phyloP scores from a whole-genome alignment of 2,888 invertebrate genomes.

The Diarsia rubi region DNA sequence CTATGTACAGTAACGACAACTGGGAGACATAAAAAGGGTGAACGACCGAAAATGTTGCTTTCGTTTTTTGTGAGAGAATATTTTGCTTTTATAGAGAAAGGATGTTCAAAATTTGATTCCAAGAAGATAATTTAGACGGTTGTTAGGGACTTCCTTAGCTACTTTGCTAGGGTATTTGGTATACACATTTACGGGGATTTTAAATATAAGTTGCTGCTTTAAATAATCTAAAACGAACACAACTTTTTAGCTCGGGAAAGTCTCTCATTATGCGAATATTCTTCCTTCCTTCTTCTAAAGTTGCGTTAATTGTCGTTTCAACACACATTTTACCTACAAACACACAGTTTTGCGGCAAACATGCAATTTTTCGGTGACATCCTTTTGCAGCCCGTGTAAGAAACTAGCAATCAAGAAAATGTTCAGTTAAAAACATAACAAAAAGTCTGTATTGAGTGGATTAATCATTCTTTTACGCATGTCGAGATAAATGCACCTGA shows the following conservation, averaged over 20 bases:
- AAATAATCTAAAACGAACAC: conserved; percentile 3
- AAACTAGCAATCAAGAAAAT: not conserved
- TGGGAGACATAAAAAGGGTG: conserved; percentile 57
- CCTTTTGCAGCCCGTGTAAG: not conserved
- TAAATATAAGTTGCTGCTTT: not conserved
- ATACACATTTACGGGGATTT: conserved; percentile 13
- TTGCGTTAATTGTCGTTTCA: not conserved
- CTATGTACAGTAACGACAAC: conserved; percentile 58
- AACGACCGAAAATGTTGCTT: conserved; percentile 39
- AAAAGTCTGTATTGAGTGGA: not conserved
- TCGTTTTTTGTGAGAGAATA: conserved; percentile 17
- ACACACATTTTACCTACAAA: conserved; percentile 8
- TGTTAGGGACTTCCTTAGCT: conserved; percentile 1
- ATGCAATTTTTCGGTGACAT: not conserved
- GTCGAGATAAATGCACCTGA: not conserved
- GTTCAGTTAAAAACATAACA: not conserved
- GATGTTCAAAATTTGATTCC: conserved; percentile 3
- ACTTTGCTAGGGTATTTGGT: not conserved
- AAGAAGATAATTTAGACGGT: not conserved
- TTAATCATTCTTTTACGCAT: not conserved
- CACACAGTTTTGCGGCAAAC: not conserved
- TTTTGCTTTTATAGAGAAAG: conserved; percentile 7
- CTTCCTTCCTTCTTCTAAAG: no score
- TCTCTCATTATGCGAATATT: not conserved
- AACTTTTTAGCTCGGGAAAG: not conserved